Evolutionary conservation across 2,113 vertebrate genomes (phyloP), one percentile per base, ranked within the genome.

Genomic region (Axis porcinus): DNA sequence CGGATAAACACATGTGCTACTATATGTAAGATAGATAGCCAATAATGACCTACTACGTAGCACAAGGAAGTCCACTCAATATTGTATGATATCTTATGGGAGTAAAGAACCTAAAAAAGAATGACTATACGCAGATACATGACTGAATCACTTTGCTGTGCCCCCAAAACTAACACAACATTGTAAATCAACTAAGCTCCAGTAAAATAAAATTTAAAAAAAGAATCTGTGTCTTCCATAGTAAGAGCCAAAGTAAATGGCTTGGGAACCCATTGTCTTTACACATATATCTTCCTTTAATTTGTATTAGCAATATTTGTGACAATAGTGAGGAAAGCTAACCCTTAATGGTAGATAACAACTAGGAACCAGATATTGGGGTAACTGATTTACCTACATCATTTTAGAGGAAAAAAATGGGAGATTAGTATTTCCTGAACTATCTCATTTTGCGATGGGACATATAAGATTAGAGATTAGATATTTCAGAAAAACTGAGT

Each of bases 391-490:
- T 74, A 54, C 33, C 8, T 28, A 10, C 13, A 50, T 43, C 3
- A 76, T 67, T 86, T 95, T 57, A 89, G 60, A 64, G 43, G 25
- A 87, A 94, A 97, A 95, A 95, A 95, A 96, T 19, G 23, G 19
- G 15, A 67, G 21, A 40, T 60, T 33, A 70, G 25, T 54, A 74
- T 45, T 36, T 88, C n/a, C 21, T 40, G 25, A 8, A 74, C n/a
- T 15, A 7, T 52, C 28, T 81, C 43, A 94, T 60, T 47, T 43
- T 60, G 25, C 64, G 67, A 70, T 19, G 50, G 96, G 40, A 45
- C 40, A 79, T 30, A 30, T 43, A 79, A 86, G 47, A 54, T n/a
- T 62, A n/a, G 15, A 95, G 3, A 52, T 43, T 43, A 30, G 17
- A 95, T 3, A 60, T 30, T 78, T 58, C 15, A 14, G 45, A 16